Evolutionary conservation across 2,888 invertebrate species (phyloP).

Genomic region (Aproaerema taeniolella): DNA sequence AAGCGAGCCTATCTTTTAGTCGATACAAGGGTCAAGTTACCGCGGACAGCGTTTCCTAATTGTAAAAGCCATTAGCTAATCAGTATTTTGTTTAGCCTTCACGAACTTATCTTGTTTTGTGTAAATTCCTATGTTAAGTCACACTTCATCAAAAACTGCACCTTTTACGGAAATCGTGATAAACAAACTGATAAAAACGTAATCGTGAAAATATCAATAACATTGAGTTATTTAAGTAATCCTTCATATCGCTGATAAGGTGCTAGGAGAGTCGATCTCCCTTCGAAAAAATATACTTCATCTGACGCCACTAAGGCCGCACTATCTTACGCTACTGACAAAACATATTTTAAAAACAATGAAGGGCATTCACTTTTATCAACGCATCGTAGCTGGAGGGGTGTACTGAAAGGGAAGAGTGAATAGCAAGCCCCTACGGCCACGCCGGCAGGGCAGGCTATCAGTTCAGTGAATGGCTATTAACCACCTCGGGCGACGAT

Average conservation of each 20-base stretch:
- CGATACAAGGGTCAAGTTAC: too few species aligned
- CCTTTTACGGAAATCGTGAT: background rate
- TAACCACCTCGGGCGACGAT: constrained; percentile 71
- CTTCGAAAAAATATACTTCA: constrained; percentile 32
- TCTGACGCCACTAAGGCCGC: constrained; percentile 27
- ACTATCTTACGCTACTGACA: constrained; percentile 42
- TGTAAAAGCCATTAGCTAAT: too few species aligned
- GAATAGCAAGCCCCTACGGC: constrained; percentile 60
- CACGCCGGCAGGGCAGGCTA: constrained; percentile 55
- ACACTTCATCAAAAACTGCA: background rate
- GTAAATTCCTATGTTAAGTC: too few species aligned
- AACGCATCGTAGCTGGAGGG: constrained; percentile 65
- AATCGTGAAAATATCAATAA: background rate
- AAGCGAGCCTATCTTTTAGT: too few species aligned
- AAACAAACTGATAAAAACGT: background rate
- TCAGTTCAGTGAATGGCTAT: constrained; percentile 64
- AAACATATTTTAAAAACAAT: constrained; percentile 69
- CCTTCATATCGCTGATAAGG: constrained; percentile 44
- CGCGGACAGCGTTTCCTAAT: too few species aligned
- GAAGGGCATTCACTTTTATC: constrained; percentile 67
- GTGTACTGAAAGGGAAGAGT: constrained; percentile 51
- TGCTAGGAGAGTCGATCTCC: constrained; percentile 43
- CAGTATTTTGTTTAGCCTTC: too few species aligned
- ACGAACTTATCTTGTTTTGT: too few species aligned
- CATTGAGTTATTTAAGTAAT: constrained; percentile 6